A percentile compares a stretch with the other conserved stretches of the same genome.
Evolutionary conservation across 1,140 invertebrate genomes (phyloP).

Genomic region (Penaeus chinensis): DNA sequence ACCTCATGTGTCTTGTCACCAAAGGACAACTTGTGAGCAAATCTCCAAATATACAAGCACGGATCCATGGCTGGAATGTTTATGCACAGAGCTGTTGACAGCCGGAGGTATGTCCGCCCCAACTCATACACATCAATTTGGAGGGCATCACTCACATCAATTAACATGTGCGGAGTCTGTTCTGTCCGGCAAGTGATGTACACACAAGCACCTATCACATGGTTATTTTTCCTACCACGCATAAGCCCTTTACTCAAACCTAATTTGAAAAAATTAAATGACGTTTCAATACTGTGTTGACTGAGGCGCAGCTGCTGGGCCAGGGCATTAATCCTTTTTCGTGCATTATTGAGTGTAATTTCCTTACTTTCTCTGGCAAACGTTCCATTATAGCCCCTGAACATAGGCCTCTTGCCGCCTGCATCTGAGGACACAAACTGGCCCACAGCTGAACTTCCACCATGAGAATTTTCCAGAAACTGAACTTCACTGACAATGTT

Average conservation of each 20-base stretch:
- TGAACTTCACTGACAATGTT: conserved; percentile 96
- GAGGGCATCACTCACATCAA: conserved; percentile 97
- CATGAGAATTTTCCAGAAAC: conserved; percentile 92
- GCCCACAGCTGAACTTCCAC: conserved; percentile 87
- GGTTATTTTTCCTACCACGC: conserved; percentile 87
- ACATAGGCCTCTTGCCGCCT: conserved; percentile 77
- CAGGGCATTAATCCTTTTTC: conserved; percentile 81
- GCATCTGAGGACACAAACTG: conserved; percentile 93
- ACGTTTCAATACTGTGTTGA: conserved; percentile 91
- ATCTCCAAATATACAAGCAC: conserved; percentile 69
- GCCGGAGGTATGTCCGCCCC: conserved; percentile 89
- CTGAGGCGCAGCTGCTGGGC: conserved; percentile 85
- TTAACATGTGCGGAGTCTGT: conserved; percentile 92
- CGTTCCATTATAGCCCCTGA: conserved; percentile 77
- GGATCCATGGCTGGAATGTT: conserved; percentile 87
- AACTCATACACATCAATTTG: conserved; percentile 96
- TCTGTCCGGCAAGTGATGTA: conserved; percentile 97
- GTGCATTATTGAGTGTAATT: conserved; percentile 89
- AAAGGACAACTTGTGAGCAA: conserved; percentile 94
- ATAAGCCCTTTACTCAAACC: conserved; percentile 86
- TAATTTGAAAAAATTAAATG: conserved; percentile 97
- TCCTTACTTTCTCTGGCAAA: conserved; percentile 89
- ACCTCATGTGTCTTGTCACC: conserved; percentile 93
- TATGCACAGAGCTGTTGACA: conserved; percentile 90
- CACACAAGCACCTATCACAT: conserved; percentile 96